Percentiles rank a stretch among this genome's conserved stretches.
phyloP scores from a whole-genome alignment of 2,888 invertebrate genomes.

The Xestia rhomboidea region DNA sequence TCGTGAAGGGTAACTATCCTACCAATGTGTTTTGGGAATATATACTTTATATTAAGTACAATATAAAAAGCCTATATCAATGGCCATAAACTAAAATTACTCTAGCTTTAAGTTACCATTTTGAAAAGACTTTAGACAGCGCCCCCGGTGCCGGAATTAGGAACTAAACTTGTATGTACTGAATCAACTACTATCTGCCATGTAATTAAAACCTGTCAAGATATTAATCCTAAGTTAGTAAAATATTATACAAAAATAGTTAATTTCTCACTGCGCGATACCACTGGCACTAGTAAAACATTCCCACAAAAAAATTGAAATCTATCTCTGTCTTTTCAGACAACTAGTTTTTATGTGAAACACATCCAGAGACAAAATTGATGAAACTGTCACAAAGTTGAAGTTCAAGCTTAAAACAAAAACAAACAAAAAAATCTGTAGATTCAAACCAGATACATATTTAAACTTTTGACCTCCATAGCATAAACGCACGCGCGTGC shows the following conservation, averaged over 20 bases:
- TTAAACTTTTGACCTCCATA: too few relatives aligned
- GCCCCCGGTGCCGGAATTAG: neutral
- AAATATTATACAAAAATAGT: neutral
- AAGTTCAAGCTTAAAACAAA: neutral
- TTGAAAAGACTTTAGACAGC: neutral
- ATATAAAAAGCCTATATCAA: neutral
- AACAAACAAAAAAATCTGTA: too few relatives aligned
- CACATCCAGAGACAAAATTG: neutral
- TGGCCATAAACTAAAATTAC: neutral
- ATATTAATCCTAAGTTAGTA: neutral
- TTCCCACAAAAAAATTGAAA: neutral
- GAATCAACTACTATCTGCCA: neutral
- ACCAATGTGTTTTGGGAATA: neutral
- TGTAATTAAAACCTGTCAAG: neutral
- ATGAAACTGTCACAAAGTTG: neutral
- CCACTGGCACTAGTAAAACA: neutral
- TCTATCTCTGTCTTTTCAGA: neutral
- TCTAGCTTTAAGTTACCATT: neutral
- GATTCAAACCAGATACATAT: neutral
- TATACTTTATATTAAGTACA: neutral
- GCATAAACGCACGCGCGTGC: too few relatives aligned
- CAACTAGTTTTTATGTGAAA: neutral
- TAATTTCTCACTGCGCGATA: neutral
- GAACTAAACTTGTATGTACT: neutral
- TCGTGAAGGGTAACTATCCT: neutral